Base-by-base conservation (phyloP, 2,797 vertebrate genomes). In the Microchirus variegatus region DNA sequence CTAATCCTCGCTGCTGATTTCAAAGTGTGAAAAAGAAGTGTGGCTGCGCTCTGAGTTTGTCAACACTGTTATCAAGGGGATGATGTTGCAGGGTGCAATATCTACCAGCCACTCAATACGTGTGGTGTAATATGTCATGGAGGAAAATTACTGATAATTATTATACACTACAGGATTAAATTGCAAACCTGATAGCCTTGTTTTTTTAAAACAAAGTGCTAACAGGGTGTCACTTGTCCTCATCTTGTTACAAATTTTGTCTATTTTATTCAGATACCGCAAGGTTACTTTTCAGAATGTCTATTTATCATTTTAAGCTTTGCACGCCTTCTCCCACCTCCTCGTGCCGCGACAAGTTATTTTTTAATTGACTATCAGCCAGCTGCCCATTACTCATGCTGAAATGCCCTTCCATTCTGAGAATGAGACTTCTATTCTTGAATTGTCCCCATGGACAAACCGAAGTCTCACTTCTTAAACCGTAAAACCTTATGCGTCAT, bases 251-350 rank as follows among this genome's bases (percentile, higher is more conserved):
- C 52, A 53, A 45, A 37, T 62, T 68, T 60, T 58, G 45, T 78
- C 37, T 57, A 17, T 8, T 19, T 69, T 42, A 22, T 65, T 82
- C 73, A 75, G 59, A 63, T 53, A 57, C 64, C 57, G 86, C 84
- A 88, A 85, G 84, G 81, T 86, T 81, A 77, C 75, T 81, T 83
- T 73, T 64, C 63, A n/a, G 37, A 60, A 60, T 63, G 70, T 73
- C 80, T 78, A 78, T 87, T 81, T 80, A 81, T 82, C 79, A 81
- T 81, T 83, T 83, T 65, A 70, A 74, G 63, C 56, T 70, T 58
- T 9, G 51, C 64, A 62, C 56, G 55, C 78, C 64, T 70, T 59
- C 73, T 66, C 60, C 68, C 59, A 42, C 81, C 73, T 76, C 58
- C 77, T 75, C 53, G 35, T 63, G 75, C 79, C 67, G 42, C 55